Evolutionary conservation across 2,113 vertebrate species (phyloP), one percentile per base, ranked within the genome.

Genomic region (Crotalus viridis): DNA sequence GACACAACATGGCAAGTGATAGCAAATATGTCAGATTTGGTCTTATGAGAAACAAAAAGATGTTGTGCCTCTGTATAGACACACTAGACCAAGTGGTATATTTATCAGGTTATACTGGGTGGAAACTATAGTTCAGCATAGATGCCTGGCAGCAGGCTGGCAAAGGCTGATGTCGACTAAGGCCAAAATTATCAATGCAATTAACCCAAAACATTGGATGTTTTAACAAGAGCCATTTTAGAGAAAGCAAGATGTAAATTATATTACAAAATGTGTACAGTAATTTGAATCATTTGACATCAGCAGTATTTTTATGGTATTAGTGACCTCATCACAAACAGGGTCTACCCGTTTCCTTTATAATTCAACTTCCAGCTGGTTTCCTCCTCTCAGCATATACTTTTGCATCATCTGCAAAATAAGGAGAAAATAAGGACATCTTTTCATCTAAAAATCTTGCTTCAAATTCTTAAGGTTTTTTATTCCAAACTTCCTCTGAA

Each of bases 401-500:
- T 90, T 24, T 95, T 96, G 93, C 93, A 96, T 94, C 90, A 87
- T 91, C 97, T 92, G 95, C 94, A 96, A 95, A 94, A 92, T 92
- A 96, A 97, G 95, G 92, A 90, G 86, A 93, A 93, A 94, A 95
- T 94, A 95, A 97, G 94, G 92, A 88, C 55, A 91, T 94, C 94
- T 95, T 94, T 8, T 24, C 86, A 95, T 57, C 85, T 95, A 0
- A 0, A 92, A 90, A 91, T 92, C 96, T 96, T 93, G 94, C 64
- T 96, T 52, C 94, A 95, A 52, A 54, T n/a, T 33, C 51, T 54
- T n/a, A 88, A 28, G 22, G 17, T 7, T 51, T 22, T 22, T 22
- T 95, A 90, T 93, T 94, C 95, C 33, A 43, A 97, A 97, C 94
- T 97, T 96, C 94, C 28, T 92, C n/a, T 92, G 94, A 95, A 87